A percentile compares a stretch with the other conserved stretches of the same genome.
Conservation (phyloP, 2,113 vertebrate genomes). For the Scomber scombrus region DNA sequence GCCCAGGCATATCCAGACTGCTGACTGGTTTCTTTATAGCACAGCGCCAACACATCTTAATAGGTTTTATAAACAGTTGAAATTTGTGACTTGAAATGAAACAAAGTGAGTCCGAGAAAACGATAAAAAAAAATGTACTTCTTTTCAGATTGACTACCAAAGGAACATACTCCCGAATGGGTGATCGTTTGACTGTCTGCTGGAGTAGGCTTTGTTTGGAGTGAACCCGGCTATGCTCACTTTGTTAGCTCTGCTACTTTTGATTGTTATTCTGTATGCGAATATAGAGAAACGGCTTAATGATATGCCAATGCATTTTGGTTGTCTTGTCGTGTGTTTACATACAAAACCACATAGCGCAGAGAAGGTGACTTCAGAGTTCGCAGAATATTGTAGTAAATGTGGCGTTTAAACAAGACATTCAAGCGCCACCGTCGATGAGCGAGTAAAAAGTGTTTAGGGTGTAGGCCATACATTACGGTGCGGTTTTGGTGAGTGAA, state of each 20-base stretch:
- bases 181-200: neutral
- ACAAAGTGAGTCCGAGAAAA: accelerated
- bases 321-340: too few relatives aligned
- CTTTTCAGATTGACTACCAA: neutral
- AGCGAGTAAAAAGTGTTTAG: neutral
- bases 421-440: neutral
- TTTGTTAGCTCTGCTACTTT: neutral
- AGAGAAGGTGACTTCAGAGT: neutral
- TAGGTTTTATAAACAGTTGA: neutral
- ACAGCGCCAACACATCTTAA: neutral
- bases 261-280: neutral
- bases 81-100: neutral
- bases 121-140: too few relatives aligned
- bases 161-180: too few relatives aligned
- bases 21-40: neutral
- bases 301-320: too few relatives aligned
- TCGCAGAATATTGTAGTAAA: conserved; percentile 3
- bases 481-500: neutral
- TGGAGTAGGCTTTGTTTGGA: conserved; percentile 12
- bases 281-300: neutral
- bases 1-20: conserved; percentile 42
- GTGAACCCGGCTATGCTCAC: conserved; percentile 18
- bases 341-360: too few relatives aligned
- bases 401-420: neutral
- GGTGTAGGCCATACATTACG: neutral